Evolutionary conservation across 2,113 vertebrate species (phyloP).

Genomic region (Ameiurus melas): DNA sequence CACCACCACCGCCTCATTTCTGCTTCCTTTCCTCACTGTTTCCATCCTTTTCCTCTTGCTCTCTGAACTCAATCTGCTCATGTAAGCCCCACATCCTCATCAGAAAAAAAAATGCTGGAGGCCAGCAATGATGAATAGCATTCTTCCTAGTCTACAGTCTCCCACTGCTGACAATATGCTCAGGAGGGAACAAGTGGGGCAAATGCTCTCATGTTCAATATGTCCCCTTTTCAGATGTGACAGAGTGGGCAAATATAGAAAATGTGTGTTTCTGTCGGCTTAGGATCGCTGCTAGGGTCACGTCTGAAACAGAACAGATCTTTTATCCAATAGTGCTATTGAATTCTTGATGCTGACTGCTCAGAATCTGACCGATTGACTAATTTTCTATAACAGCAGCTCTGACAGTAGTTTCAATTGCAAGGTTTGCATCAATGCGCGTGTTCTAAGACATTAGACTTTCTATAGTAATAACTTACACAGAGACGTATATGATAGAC

Average conservation of each 20-base stretch:
- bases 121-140: conserved; percentile 43
- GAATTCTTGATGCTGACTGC: background rate
- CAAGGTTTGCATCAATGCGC: background rate
- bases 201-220: conserved; percentile 39
- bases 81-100: conserved; percentile 38
- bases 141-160: conserved; percentile 40
- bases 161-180: conserved; percentile 21
- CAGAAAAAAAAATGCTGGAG: conserved; percentile 35
- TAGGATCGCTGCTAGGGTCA: background rate
- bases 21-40: background rate
- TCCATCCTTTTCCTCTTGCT: background rate
- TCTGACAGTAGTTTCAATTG: background rate
- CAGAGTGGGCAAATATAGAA: background rate
- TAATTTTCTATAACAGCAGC: background rate
- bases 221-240: conserved; percentile 38
- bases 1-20: background rate
- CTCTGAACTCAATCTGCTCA: conserved; percentile 37
- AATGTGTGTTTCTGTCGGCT: conserved; percentile 14
- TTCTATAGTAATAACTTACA: background rate
- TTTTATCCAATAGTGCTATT: background rate
- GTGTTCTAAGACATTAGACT: background rate
- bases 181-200: conserved; percentile 4
- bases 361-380: background rate
- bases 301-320: background rate
- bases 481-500: too few species aligned